Conservation (phyloP, 2,113 vertebrate species). For the Nicator chloris region DNA sequence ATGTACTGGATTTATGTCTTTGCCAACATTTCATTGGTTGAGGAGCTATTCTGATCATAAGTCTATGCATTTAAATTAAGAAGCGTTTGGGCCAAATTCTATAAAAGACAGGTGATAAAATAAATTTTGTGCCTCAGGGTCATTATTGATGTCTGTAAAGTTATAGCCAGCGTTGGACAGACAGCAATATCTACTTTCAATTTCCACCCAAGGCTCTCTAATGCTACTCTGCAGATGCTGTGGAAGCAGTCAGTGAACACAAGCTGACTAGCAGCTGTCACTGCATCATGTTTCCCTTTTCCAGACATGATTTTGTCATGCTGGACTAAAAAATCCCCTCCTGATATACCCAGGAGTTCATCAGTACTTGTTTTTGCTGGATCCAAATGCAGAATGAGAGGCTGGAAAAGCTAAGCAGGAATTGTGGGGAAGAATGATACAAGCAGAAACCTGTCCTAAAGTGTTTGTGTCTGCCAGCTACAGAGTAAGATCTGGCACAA, state of each 20-base stretch:
- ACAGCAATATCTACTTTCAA: not conserved
- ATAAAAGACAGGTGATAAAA: conserved; percentile 55
- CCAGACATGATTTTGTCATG: not conserved
- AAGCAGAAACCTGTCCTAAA: not conserved
- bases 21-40: conserved; percentile 43
- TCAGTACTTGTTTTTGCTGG: not conserved
- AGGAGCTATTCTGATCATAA: conserved; percentile 39
- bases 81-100: conserved; percentile 51
- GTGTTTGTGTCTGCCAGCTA: not conserved
- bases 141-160: conserved; percentile 43
- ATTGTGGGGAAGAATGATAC: not conserved
- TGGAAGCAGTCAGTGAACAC: not conserved
- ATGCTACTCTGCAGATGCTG: not conserved
- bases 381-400: not conserved
- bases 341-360: not conserved
- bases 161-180: not conserved
- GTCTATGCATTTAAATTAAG: conserved; percentile 62
- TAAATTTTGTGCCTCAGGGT: conserved; percentile 15
- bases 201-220: not conserved
- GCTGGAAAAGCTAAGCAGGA: not conserved
- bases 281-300: not conserved
- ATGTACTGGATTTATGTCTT: conserved; percentile 41
- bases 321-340: not conserved
- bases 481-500: not conserved
- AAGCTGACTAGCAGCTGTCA: conserved; percentile 18